Evolutionary conservation across 2,888 invertebrate species (phyloP), one percentile per base, ranked within the genome.

Genomic region (Buathra laborator): DNA sequence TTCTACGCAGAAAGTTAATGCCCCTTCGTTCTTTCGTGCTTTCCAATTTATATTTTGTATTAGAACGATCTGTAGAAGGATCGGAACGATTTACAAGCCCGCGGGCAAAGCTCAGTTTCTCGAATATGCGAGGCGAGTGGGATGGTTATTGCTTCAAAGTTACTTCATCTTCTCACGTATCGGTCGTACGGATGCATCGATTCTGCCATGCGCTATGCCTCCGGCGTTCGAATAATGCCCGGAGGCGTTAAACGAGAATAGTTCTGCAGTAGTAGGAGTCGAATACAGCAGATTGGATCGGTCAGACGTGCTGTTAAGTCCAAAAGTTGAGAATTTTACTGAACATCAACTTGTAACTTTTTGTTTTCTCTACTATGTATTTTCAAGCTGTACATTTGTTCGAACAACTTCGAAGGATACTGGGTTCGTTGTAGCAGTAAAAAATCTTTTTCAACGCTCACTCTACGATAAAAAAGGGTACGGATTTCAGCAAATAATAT

Each of bases 91-190:
- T 62, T 74, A 43, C 6, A 29, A 43, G 59, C 68, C 51, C 48
- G 12, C 43, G 29, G 70, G 53, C 44, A 37, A 83, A 74, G 62
- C 56, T 68, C 29, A 16, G 53, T 72, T 12, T 37, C 14, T 7
- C 2, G 59, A 51, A 43, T 53, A 68, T 43, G 14, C 48, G 62
- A 32, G 53, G 68, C 67, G 43, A 70, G 59, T 56, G 37, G 59
- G 32, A 64, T 67, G 32, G 59, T 83, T 75, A 83, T 83, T 46
- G 68, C 78, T 70, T 6, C 32, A 74, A 56, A 70, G 78, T 83
- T 79, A 74, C 68, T 79, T 68, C 71, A 79, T 79, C 68, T 79
- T 83, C 72, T 72, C 77, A 77, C 82, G 82, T 83, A 62, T 62
- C 10, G 74, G 67, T 66, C 44, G 37, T 72, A 53, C 43, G 19